Evolutionary conservation across 1,140 invertebrate genomes (phyloP).

Genomic region (Penaeus vannamei): DNA sequence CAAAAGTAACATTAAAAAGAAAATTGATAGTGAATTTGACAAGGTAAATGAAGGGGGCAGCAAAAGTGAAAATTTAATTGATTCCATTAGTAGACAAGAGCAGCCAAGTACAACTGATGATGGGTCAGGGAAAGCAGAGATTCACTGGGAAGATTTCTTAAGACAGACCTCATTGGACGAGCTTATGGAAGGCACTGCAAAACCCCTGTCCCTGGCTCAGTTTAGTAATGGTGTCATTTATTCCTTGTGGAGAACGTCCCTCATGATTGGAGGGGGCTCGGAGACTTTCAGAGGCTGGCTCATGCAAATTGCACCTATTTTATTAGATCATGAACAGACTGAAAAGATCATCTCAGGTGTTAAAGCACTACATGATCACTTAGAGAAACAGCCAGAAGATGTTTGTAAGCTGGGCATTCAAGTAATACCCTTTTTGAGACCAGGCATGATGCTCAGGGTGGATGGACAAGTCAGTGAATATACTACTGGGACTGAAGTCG

Average conservation of each 20-base stretch:
- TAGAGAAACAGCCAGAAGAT: conserved; percentile 45
- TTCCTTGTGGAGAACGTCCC: conserved; percentile 38
- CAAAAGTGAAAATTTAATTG: too few relatives aligned
- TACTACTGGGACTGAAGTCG: too few relatives aligned
- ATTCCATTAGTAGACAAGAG: neutral
- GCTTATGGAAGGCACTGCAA: conserved; percentile 31
- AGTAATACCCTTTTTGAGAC: neutral
- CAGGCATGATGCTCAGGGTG: too few relatives aligned
- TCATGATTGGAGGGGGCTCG: conserved; percentile 23
- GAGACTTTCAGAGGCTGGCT: conserved; percentile 41
- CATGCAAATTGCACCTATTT: conserved; percentile 36
- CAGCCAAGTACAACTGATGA: neutral
- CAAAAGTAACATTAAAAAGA: too few relatives aligned
- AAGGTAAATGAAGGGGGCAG: too few relatives aligned
- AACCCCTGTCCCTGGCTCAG: conserved; percentile 5
- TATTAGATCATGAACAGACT: conserved; percentile 19
- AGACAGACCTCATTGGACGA: conserved; percentile 25
- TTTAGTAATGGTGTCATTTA: conserved; percentile 47
- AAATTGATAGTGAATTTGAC: too few relatives aligned
- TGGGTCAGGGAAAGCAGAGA: neutral
- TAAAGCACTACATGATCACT: conserved; percentile 29
- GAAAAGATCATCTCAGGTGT: conserved; percentile 21
- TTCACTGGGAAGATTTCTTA: conserved; percentile 45
- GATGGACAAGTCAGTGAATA: too few relatives aligned
- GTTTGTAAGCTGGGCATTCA: conserved; percentile 25